Conservation (phyloP, 2,888 invertebrate species). For the Agrilus cyanescens region DNA sequence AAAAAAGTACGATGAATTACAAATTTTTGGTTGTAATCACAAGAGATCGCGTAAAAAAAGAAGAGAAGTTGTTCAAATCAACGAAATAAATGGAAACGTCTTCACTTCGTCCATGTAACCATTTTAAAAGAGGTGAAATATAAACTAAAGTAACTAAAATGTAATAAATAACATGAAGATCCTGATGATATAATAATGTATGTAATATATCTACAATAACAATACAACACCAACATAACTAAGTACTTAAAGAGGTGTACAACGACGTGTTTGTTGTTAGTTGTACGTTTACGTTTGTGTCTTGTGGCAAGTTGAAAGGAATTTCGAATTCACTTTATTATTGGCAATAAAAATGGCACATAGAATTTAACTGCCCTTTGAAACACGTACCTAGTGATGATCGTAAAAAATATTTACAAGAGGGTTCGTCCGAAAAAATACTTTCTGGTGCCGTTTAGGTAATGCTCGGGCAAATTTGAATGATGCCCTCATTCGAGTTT, state of each 20-base stretch:
- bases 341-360: constrained; percentile 28
- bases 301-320: constrained; percentile 25
- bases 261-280: no score
- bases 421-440: background rate
- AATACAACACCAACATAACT: constrained; percentile 37
- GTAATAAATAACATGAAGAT: constrained; percentile 33
- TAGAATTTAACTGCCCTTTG: constrained; percentile 24
- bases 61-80: constrained; percentile 1
- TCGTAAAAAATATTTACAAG: constrained; percentile 1
- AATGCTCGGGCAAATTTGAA: background rate
- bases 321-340: constrained; percentile 8
- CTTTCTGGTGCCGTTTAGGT: background rate
- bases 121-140: constrained; percentile 8
- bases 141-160: constrained; percentile 14
- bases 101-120: no score
- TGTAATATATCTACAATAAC: constrained; percentile 36
- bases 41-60: background rate
- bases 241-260: constrained; percentile 6
- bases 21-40: no score
- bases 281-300: constrained; percentile 11
- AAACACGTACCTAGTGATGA: constrained; percentile 4
- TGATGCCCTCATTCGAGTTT: constrained; percentile 13
- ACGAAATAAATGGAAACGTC: background rate
- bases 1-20: constrained; percentile 19
- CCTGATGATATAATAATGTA: constrained; percentile 18